phyloP scores from a whole-genome alignment of 2,113 vertebrate species.

The Ardeotis arabs region DNA sequence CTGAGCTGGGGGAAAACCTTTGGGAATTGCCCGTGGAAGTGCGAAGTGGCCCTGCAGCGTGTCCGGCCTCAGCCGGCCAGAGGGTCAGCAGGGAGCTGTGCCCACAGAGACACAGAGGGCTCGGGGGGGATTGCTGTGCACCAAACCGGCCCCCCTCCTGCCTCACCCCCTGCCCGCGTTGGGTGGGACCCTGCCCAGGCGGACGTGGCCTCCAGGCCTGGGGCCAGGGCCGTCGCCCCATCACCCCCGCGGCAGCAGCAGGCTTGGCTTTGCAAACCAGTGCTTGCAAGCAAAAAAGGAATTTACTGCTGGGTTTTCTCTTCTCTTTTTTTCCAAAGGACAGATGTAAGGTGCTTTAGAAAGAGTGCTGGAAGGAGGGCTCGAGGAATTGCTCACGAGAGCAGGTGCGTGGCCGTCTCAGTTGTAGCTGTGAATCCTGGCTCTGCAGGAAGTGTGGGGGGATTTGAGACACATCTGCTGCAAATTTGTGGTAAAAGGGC shows the following conservation, averaged over 20 bases:
- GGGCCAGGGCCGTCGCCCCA: background rate
- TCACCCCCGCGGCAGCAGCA: background rate
- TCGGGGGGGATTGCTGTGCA: background rate
- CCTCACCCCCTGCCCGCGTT: too few species aligned
- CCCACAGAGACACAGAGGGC: too few species aligned
- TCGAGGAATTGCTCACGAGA: background rate
- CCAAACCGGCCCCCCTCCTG: background rate
- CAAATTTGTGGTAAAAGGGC: background rate
- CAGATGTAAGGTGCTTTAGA: background rate
- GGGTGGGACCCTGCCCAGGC: background rate
- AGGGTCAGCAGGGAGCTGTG: background rate
- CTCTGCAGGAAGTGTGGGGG: background rate
- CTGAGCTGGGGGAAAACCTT: background rate
- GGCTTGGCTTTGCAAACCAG: background rate
- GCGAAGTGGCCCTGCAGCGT: fast-evolving
- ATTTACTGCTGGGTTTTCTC: background rate
- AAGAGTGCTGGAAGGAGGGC: background rate
- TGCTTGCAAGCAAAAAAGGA: background rate
- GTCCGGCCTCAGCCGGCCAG: too few species aligned
- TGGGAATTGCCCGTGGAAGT: background rate
- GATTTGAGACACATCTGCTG: background rate
- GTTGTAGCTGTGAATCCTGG: background rate
- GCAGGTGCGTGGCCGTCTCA: background rate
- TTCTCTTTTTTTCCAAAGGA: background rate
- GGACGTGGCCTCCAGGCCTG: too few species aligned